Evolutionary conservation across 2,113 vertebrate genomes (phyloP).

Genomic region (Cyprinodon brontotheroides): DNA sequence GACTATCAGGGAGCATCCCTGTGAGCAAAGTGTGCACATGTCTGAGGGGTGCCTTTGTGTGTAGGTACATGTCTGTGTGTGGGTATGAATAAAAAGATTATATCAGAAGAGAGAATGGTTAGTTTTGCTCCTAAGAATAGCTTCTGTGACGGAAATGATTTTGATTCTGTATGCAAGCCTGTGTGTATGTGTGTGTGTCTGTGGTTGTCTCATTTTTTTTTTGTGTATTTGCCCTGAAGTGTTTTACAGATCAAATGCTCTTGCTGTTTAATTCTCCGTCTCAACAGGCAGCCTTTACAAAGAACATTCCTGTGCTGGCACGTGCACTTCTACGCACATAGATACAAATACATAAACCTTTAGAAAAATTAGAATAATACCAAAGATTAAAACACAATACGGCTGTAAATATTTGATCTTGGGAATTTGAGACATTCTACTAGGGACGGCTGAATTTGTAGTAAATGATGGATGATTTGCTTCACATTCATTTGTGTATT

Average conservation of each 20-base stretch:
- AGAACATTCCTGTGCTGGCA: constrained; percentile 52
- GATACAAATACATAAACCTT: constrained; percentile 49
- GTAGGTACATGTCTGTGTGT: constrained; percentile 1
- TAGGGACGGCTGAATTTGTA: constrained; percentile 33
- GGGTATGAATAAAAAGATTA: constrained; percentile 67
- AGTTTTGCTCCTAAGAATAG: constrained; percentile 76
- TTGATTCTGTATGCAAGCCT: constrained; percentile 66
- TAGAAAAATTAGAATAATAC: constrained; percentile 53
- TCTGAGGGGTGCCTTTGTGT: background rate
- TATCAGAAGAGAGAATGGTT: constrained; percentile 68
- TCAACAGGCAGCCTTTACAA: constrained; percentile 73
- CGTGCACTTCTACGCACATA: constrained; percentile 47
- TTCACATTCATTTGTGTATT: constrained; percentile 43
- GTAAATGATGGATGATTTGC: constrained; percentile 41
- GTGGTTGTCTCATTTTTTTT: constrained; percentile 36
- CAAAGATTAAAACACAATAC: constrained; percentile 59
- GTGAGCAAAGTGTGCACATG: constrained; percentile 34
- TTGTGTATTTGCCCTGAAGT: constrained; percentile 66
- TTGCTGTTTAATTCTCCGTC: constrained; percentile 78
- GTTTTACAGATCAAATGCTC: constrained; percentile 78
- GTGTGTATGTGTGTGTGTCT: constrained; percentile 27
- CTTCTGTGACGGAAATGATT: constrained; percentile 76
- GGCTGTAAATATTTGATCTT: constrained; percentile 62
- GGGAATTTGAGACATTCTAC: constrained; percentile 35
- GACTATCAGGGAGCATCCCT: constrained; percentile 65